Evolutionary conservation across 2,797 vertebrate genomes (phyloP).

Genomic region (Paramormyrops hopkinsi): DNA sequence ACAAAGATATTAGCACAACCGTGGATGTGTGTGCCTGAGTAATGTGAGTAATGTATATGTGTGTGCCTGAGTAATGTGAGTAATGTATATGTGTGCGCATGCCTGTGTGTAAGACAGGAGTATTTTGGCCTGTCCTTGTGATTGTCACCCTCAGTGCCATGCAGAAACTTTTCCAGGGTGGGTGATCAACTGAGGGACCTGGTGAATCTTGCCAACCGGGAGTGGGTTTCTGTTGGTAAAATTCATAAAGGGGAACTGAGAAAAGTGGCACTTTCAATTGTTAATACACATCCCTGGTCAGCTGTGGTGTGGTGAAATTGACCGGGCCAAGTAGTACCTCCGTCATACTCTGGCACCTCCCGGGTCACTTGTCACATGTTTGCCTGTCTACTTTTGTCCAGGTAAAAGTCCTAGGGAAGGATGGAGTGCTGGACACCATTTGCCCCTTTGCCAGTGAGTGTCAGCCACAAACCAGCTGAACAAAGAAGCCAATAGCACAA

Average conservation of each 20-base stretch:
- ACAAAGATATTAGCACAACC: not conserved
- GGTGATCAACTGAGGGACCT: not conserved
- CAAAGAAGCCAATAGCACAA: not conserved
- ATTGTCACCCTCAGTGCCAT: not conserved
- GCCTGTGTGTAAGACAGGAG: not conserved
- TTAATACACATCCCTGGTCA: not conserved
- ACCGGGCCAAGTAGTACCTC: not conserved
- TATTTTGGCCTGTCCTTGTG: not conserved
- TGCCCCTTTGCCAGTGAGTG: slow-evolving; percentile 59
- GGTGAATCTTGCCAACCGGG: not conserved
- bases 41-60: not conserved
- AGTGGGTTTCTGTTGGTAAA: not conserved
- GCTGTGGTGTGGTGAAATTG: not conserved
- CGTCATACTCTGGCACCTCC: not conserved
- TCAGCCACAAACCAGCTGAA: not conserved
- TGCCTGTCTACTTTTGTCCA: slow-evolving; percentile 36
- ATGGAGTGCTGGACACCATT: slow-evolving; percentile 49
- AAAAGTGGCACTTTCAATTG: not conserved
- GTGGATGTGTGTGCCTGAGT: not conserved
- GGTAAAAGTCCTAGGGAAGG: slow-evolving; percentile 53
- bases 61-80: not conserved
- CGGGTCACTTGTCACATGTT: not conserved
- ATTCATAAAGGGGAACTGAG: not conserved
- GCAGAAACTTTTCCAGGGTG: not conserved
- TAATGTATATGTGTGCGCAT: not conserved